Conservation (phyloP, 2,113 vertebrate genomes). For the Microtus montanus region DNA sequence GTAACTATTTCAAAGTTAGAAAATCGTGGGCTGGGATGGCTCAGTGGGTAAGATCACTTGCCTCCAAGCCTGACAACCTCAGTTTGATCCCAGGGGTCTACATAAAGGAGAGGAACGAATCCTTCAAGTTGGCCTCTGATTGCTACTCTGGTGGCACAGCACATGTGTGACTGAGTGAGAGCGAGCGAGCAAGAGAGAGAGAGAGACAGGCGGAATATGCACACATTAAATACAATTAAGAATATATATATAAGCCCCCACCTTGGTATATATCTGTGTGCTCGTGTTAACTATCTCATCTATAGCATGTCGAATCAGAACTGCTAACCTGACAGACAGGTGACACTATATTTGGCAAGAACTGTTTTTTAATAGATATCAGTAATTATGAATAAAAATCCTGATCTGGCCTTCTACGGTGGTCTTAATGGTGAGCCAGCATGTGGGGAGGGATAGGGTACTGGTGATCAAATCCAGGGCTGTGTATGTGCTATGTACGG, state of each 20-base stretch:
- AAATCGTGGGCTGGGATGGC: not conserved
- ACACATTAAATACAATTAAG: not conserved
- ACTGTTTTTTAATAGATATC: not conserved
- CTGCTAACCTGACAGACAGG: too few species aligned
- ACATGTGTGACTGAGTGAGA: not conserved
- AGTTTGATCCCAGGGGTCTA: not conserved
- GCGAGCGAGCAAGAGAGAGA: not conserved
- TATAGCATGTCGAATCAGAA: not conserved
- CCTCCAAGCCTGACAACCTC: not conserved
- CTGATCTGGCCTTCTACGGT: not conserved
- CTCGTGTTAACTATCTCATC: not conserved
- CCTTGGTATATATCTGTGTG: not conserved
- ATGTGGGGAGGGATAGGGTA: not conserved
- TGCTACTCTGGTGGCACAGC: not conserved
- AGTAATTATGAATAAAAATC: constrained; percentile 5
- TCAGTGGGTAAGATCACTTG: not conserved
- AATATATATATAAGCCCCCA: not conserved
- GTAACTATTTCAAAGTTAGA: not conserved
- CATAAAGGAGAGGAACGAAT: not conserved
- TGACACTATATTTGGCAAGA: not conserved
- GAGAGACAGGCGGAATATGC: too few species aligned
- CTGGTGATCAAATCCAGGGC: not conserved
- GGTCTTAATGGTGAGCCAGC: not conserved
- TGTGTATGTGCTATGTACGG: not conserved
- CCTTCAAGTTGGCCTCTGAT: not conserved